A percentile compares a stretch with the other conserved stretches of the same genome.
phyloP scores from a whole-genome alignment of 1,140 invertebrate species.

The Chymomyza costata region DNA sequence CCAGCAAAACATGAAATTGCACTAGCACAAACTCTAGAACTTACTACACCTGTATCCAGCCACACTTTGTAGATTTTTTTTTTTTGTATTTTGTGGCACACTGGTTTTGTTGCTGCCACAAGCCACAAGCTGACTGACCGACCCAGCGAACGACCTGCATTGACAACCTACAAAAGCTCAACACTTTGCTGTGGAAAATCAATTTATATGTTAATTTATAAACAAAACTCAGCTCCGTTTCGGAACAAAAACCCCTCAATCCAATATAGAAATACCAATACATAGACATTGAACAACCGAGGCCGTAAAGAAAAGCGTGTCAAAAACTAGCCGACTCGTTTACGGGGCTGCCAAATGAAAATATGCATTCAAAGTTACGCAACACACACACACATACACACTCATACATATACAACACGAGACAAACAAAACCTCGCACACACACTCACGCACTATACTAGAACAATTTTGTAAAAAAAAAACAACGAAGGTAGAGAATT shows the following conservation, averaged over 20 bases:
- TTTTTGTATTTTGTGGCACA: too few relatives aligned
- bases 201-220: constrained; percentile 73
- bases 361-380: background rate
- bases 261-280: background rate
- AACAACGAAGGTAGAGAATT: too few relatives aligned
- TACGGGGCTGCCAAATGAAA: too few relatives aligned
- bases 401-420: background rate
- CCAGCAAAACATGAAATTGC: too few relatives aligned
- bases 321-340: constrained; percentile 25
- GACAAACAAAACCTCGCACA: constrained; percentile 57
- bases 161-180: constrained; percentile 49
- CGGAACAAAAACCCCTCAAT: constrained; percentile 25
- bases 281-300: background rate
- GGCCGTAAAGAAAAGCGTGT: constrained; percentile 27
- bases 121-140: too few relatives aligned
- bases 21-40: too few relatives aligned
- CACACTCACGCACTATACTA: constrained; percentile 47
- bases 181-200: constrained; percentile 62
- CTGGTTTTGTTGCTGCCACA: too few relatives aligned
- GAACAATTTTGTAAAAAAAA: too few relatives aligned
- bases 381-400: constrained; percentile 2
- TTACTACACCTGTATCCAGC: too few relatives aligned
- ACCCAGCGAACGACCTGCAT: too few relatives aligned
- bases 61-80: too few relatives aligned
- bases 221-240: too few relatives aligned